Evolutionary conservation across 2,797 vertebrate genomes (phyloP).

Genomic region (Malacoctenus gilli): DNA sequence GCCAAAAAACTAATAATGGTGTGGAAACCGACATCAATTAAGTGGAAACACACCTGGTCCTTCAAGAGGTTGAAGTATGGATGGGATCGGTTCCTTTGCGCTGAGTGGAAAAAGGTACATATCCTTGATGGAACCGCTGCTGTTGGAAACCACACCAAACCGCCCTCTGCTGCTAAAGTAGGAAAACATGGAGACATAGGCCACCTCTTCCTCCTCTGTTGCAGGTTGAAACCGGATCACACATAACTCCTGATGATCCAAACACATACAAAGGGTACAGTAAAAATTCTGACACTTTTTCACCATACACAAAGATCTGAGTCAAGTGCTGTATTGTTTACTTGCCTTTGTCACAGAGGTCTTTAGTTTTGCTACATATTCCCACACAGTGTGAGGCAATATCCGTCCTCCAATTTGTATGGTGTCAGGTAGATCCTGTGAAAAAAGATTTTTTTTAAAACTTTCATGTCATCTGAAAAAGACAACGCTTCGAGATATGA

Average conservation of each 20-base stretch:
- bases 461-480: constrained; percentile 1
- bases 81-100: constrained; percentile 90
- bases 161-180: constrained; percentile 98
- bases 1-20: no score
- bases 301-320: not conserved
- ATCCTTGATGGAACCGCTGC: constrained; percentile 93
- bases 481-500: not conserved
- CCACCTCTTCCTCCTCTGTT: constrained; percentile 96
- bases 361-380: constrained; percentile 95
- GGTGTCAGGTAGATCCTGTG: constrained; percentile 95
- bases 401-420: constrained; percentile 97
- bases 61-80: constrained; percentile 93
- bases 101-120: constrained; percentile 96
- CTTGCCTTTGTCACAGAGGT: constrained; percentile 94
- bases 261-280: constrained; percentile 33
- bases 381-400: constrained; percentile 95
- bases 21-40: no score
- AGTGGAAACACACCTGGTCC: constrained; percentile 96
- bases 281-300: not conserved
- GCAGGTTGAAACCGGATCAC: constrained; percentile 97
- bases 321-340: no score
- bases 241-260: constrained; percentile 88
- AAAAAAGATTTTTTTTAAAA: no score
- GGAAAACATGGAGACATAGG: constrained; percentile 97
- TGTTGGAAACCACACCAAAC: constrained; percentile 96